Conservation (phyloP, 2,797 vertebrate species). For the Anolis apletophallus region DNA sequence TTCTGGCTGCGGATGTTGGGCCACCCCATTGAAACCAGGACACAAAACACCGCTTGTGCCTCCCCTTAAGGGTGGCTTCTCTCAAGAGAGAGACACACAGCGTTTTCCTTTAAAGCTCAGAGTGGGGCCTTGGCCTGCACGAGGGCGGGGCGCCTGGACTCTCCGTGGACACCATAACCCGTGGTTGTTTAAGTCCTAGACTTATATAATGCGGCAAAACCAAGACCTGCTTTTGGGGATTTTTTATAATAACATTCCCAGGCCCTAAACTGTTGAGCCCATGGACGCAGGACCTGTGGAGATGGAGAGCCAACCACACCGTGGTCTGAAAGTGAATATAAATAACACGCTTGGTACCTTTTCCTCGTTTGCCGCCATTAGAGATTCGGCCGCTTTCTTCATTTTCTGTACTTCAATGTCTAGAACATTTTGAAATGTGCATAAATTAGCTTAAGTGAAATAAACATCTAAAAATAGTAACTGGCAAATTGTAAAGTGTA, state of each 20-base stretch:
- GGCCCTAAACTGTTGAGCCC: too few species aligned
- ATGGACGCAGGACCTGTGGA: too few species aligned
- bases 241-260: too few species aligned
- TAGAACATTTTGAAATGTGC: conserved; percentile 72
- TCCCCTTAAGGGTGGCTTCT: not conserved
- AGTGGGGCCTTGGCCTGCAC: not conserved
- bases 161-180: too few species aligned
- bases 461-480: not conserved
- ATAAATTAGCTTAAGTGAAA: conserved; percentile 29
- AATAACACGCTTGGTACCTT: conserved; percentile 83
- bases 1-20: not conserved
- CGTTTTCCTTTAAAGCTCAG: conserved; percentile 33
- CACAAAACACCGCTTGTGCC: not conserved
- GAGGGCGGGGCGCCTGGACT: too few species aligned
- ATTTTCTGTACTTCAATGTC: conserved; percentile 97
- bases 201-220: too few species aligned
- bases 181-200: too few species aligned
- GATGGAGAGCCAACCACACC: too few species aligned
- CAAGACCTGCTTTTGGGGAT: too few species aligned
- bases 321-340: too few species aligned
- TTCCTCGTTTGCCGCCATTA: conserved; percentile 97
- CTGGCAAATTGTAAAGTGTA: not conserved
- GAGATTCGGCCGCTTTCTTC: conserved; percentile 95
- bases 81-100: not conserved
- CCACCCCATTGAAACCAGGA: not conserved